A percentile compares a stretch with the other conserved stretches of the same genome.
phyloP scores from a whole-genome alignment of 2,797 vertebrate genomes.

The Spinibarbus caldwelli region DNA sequence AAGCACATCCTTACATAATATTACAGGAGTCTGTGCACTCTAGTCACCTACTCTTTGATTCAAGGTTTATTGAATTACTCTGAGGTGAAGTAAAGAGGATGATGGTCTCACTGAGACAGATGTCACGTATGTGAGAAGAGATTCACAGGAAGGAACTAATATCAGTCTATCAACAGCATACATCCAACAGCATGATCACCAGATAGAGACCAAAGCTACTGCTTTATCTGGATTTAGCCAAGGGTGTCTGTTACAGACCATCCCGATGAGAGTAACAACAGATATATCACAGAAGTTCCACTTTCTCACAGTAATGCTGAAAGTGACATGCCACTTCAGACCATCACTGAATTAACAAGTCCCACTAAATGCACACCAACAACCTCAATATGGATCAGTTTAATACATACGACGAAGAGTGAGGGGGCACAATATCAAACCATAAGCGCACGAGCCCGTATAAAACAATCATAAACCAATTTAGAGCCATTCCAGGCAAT shows the following conservation, averaged over 20 bases:
- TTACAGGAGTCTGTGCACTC: neutral
- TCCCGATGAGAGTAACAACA: constrained; percentile 1
- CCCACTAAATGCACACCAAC: constrained; percentile 74
- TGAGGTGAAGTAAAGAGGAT: neutral
- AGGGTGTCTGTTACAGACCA: constrained; percentile 18
- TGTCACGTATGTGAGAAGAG: neutral
- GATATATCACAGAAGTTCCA: constrained; percentile 19
- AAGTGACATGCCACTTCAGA: constrained; percentile 22
- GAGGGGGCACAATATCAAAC: constrained; percentile 80
- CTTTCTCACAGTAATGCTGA: neutral
- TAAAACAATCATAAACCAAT: constrained; percentile 87
- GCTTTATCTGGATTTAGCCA: constrained; percentile 30
- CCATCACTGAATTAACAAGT: constrained; percentile 73
- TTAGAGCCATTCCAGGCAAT: constrained; percentile 85
- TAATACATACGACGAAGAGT: constrained; percentile 81
- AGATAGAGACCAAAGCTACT: constrained; percentile 18
- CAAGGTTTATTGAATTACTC: neutral
- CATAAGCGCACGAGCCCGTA: constrained; percentile 76
- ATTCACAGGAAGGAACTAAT: constrained; percentile 18
- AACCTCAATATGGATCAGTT: constrained; percentile 79
- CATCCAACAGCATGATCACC: constrained; percentile 13
- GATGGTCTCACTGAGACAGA: constrained; percentile 2
- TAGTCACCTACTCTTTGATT: neutral
- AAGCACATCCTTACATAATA: neutral
- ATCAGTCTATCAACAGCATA: constrained; percentile 21